A percentile compares a stretch with the other conserved stretches of the same genome.
Evolutionary conservation across 1,140 invertebrate species (phyloP).

Genomic region (Drosophila bocki): DNA sequence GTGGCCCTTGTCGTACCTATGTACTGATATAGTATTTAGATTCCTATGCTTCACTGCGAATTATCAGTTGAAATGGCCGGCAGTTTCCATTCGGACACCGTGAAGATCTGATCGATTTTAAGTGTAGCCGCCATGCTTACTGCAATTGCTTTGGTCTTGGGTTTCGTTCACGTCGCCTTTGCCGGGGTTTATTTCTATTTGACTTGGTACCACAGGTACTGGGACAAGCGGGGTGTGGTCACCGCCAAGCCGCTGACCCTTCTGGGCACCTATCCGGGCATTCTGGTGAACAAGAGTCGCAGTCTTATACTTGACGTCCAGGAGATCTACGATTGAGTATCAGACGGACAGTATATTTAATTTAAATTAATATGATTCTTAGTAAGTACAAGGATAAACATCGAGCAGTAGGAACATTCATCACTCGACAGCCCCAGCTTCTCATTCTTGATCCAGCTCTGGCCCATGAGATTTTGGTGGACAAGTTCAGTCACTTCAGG

Average conservation of each 20-base stretch:
- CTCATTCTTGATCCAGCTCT: conserved; percentile 86
- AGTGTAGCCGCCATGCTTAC: conserved; percentile 36
- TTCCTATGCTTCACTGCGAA: neutral
- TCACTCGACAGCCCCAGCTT: conserved; percentile 84
- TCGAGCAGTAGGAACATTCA: conserved; percentile 84
- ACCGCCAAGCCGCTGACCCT: conserved; percentile 74
- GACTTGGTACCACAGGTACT: conserved; percentile 81
- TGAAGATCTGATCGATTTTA: conserved; percentile 22
- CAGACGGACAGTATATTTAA: neutral
- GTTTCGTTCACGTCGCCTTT: conserved; percentile 42
- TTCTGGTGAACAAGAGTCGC: conserved; percentile 46
- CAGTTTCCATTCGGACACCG: conserved; percentile 34
- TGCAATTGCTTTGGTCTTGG: conserved; percentile 24
- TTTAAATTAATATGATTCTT: neutral
- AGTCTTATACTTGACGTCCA: conserved; percentile 63
- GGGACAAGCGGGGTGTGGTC: conserved; percentile 69
- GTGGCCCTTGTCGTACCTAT: neutral
- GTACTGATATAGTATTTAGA: neutral
- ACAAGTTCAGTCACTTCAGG: conserved; percentile 85
- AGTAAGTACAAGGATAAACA: conserved; percentile 70
- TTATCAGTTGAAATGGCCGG: conserved; percentile 3
- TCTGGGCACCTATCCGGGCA: conserved; percentile 85
- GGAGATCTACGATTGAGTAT: conserved; percentile 68
- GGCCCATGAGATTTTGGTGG: conserved; percentile 86
- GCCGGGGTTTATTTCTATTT: conserved; percentile 73